These are phyloP conservation scores for Incurvaria masculella DNA, from an alignment of 2,888 invertebrate species.

Conservation along the genomic window DNA sequence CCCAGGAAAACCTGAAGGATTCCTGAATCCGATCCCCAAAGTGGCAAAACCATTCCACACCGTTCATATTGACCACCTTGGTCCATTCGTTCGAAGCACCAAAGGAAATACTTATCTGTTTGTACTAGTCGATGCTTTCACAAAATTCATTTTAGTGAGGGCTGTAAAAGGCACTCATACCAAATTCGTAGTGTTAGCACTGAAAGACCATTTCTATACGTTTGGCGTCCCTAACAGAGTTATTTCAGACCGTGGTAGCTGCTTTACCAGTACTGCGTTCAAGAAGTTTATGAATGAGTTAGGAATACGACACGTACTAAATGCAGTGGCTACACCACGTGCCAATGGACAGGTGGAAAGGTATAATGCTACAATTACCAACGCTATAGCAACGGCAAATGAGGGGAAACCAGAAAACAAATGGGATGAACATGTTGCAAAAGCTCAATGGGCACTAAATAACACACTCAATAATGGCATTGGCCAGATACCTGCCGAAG, in stretches of 20 bases:
- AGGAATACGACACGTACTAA: conserved; percentile 11
- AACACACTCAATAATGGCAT: conserved; percentile 19
- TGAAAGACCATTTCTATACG: background rate
- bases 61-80: conserved; percentile 24
- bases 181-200: conserved; percentile 1
- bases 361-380: conserved; percentile 22
- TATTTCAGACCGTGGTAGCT: conserved; percentile 8
- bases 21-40: no score
- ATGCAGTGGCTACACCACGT: conserved; percentile 10
- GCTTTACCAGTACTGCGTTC: conserved; percentile 8
- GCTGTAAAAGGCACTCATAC: conserved; percentile 8
- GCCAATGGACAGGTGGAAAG: conserved; percentile 22
- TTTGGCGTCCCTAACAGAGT: conserved; percentile 3
- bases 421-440: conserved; percentile 24
- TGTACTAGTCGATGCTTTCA: conserved; percentile 17
- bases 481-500: conserved; percentile 16
- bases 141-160: conserved; percentile 5
- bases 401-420: conserved; percentile 19
- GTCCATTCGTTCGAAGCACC: conserved; percentile 22
- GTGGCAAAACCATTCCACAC: conserved; percentile 20
- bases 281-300: conserved; percentile 3
- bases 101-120: conserved; percentile 17
- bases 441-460: conserved; percentile 18
- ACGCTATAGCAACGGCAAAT: conserved; percentile 19
- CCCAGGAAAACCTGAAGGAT: no score